Evolutionary conservation across 2,888 invertebrate genomes (phyloP).

Genomic region (Synergus gifuensis): DNA sequence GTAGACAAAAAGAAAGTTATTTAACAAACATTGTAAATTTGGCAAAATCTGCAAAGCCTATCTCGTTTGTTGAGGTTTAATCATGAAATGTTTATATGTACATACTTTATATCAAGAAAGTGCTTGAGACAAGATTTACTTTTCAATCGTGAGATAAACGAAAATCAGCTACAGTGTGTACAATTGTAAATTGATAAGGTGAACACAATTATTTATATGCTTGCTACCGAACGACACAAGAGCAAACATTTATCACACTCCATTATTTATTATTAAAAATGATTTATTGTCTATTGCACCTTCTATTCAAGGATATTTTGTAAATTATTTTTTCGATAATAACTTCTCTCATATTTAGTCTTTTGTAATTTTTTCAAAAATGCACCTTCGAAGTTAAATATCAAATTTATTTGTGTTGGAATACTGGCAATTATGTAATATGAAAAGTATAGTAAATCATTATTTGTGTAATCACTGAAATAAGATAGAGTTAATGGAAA

Average conservation of each 20-base stretch:
- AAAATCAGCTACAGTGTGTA: neutral
- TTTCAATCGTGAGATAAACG: conserved; percentile 2
- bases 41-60: neutral
- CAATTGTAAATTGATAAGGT: neutral
- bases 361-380: too few species aligned
- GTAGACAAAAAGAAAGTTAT: neutral
- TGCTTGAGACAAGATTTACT: neutral
- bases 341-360: too few species aligned
- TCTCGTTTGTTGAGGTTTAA: neutral
- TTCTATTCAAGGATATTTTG: neutral
- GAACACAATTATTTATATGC: neutral
- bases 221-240: neutral
- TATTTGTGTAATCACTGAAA: too few species aligned
- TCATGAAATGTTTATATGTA: neutral
- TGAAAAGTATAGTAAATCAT: too few species aligned
- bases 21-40: neutral
- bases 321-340: neutral
- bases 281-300: neutral
- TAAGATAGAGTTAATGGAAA: too few species aligned
- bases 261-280: neutral
- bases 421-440: too few species aligned
- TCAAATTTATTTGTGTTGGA: too few species aligned
- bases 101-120: neutral
- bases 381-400: too few species aligned
- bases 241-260: neutral